Evolutionary conservation across 2,888 invertebrate genomes (phyloP).

Genomic region (Trimorus sp.): DNA sequence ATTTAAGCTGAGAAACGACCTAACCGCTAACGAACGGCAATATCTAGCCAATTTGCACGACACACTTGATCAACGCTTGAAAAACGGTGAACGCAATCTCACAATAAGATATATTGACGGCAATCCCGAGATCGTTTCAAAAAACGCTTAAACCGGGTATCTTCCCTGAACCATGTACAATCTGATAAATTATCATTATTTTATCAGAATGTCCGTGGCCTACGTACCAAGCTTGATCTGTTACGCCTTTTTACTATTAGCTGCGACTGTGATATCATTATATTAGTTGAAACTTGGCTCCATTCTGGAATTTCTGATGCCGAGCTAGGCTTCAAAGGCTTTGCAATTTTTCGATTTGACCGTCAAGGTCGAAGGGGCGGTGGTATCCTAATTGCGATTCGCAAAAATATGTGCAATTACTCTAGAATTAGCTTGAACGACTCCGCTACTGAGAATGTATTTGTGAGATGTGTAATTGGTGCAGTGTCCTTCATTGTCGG

Average conservation of each 20-base stretch:
- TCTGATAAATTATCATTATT: neutral
- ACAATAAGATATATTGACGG: neutral
- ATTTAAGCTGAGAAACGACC: neutral
- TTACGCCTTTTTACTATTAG: neutral
- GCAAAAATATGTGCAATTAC: too few species aligned
- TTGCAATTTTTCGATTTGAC: too few species aligned
- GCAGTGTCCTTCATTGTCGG: too few species aligned
- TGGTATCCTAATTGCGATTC: too few species aligned
- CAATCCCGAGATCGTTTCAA: neutral
- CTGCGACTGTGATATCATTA: neutral
- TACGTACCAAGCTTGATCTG: neutral
- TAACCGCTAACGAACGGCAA: neutral
- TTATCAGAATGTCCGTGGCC: constrained; percentile 1
- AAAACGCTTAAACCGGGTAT: neutral
- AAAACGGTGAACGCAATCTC: neutral
- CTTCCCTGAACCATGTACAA: neutral
- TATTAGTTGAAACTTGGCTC: neutral
- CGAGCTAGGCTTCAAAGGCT: too few species aligned
- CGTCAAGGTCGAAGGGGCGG: too few species aligned
- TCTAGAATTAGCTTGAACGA: too few species aligned
- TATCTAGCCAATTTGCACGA: neutral
- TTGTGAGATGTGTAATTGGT: too few species aligned
- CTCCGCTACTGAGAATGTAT: too few species aligned
- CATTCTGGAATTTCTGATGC: neutral
- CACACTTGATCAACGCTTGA: neutral